Conservation (phyloP, 2,797 vertebrate species). For the Mus spretus region DNA sequence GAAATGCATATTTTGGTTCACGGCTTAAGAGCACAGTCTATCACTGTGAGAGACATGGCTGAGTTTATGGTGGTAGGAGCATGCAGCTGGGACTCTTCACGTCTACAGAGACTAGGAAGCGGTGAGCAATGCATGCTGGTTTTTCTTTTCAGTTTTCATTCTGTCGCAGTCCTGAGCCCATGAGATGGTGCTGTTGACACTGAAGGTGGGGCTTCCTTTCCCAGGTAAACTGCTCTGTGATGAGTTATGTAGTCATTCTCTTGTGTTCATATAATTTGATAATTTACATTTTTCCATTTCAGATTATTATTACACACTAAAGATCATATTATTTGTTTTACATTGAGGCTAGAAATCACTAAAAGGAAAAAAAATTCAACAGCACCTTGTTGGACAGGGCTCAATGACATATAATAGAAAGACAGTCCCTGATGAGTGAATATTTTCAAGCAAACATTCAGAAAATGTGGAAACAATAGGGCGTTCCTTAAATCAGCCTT, state of each 20-base stretch:
- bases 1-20: neutral
- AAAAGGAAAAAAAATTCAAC: neutral
- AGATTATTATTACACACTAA: constrained; percentile 13
- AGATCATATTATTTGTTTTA: constrained; percentile 42
- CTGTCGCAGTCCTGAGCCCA: neutral
- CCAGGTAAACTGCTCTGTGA: neutral
- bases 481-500: neutral
- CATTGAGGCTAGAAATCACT: constrained; percentile 31
- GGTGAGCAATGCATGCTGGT: neutral
- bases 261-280: constrained; percentile 35
- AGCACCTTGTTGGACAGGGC: neutral
- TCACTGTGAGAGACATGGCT: neutral
- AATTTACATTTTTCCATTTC: neutral
- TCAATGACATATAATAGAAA: neutral
- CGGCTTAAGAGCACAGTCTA: neutral
- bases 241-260: neutral
- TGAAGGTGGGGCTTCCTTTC: neutral
- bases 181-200: neutral
- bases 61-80: neutral
- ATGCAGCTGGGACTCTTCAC: neutral
- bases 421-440: neutral
- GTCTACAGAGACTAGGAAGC: neutral
- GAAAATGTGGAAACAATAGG: neutral
- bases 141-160: neutral
- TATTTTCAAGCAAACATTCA: neutral